Evolutionary conservation across 2,888 invertebrate species (phyloP), one percentile per base, ranked within the genome.

Genomic region (Thyatira batis): DNA sequence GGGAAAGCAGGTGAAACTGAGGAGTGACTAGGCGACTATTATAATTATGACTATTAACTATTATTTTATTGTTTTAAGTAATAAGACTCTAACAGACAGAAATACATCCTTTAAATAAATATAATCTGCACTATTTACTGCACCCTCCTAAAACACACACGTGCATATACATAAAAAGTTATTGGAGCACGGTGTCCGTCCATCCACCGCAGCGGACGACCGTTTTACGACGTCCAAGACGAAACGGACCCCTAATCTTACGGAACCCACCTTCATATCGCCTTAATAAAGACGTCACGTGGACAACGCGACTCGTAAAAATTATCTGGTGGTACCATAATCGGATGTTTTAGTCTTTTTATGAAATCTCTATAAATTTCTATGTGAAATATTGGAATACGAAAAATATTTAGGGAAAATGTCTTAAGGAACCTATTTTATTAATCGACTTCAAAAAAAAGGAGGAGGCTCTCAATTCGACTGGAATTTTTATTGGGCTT

Each of bases 221-320:
- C 80, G 57, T 53, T 70, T 86, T 87, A 85, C 17, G 39, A 39
- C 39, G 39, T 39, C 4, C 13, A 17, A 13, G 39, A 85, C 78
- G 85, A n/a, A n/a, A 84, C 64, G 65, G 69, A 64, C 50, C 76
- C 79, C 82, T 82, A 78, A 85, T 84, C 83, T 77, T 52, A 67
- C 60, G 67, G 73, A 60, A 73, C 78, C 79, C 80, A 85, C 86
- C 82, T 84, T 80, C 72, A 71, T 72, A 67, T 68, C 39, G 17
- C 13, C 75, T 80, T 85, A 83, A 85, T 85, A 84, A 73, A 82
- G 80, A 73, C 79, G 82, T 76, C 84, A 80, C 83, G 77, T 79
- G 75, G 72, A 73, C 71, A 50, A 64, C 59, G 53, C 63, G 30
- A 17, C 58, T 77, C 78, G 71, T 79, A 76, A 79, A 79, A 69